Evolutionary conservation across 2,888 invertebrate species (phyloP).

Genomic region (Sphaerophoria rueppellii): DNA sequence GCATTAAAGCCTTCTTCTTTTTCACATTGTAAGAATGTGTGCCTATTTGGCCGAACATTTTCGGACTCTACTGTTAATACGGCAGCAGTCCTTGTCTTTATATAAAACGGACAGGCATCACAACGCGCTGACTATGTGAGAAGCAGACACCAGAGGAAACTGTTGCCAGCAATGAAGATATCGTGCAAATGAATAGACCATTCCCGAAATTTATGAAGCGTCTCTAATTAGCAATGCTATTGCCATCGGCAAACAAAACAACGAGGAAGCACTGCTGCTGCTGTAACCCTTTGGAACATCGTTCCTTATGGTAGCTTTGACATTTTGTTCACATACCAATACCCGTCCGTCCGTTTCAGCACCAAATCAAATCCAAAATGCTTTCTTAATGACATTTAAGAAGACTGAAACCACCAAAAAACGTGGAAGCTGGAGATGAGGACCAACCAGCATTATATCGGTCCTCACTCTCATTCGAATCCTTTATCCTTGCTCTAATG

Average conservation of each 20-base stretch:
- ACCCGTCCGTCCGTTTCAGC: not conserved
- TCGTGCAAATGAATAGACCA: slow-evolving; percentile 63
- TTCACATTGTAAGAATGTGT: not conserved
- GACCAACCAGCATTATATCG: not conserved
- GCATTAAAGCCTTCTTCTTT: too few relatives aligned
- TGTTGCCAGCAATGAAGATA: slow-evolving; percentile 61
- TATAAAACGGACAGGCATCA: slow-evolving; percentile 62
- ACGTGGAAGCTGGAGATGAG: not conserved
- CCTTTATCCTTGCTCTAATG: slow-evolving; percentile 16
- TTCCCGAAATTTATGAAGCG: slow-evolving; percentile 72
- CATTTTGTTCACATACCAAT: slow-evolving; percentile 14
- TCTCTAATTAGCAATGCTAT: slow-evolving; percentile 64
- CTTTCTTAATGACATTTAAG: slow-evolving; percentile 62
- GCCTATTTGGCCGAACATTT: not conserved
- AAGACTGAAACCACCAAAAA: slow-evolving; percentile 21
- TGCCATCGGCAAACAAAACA: slow-evolving; percentile 2
- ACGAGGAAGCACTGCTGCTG: not conserved
- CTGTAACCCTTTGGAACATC: slow-evolving; percentile 61
- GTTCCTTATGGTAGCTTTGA: slow-evolving; percentile 22
- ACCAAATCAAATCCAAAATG: slow-evolving; percentile 44
- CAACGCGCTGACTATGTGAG: slow-evolving; percentile 40
- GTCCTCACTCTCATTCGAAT: not conserved
- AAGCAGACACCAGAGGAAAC: slow-evolving; percentile 11
- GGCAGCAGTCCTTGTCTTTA: slow-evolving; percentile 33
- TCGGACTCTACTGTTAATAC: slow-evolving; percentile 17